Evolutionary conservation across 2,888 invertebrate genomes (phyloP), one percentile per base, ranked within the genome.

Genomic region (Ceramica pisi): DNA sequence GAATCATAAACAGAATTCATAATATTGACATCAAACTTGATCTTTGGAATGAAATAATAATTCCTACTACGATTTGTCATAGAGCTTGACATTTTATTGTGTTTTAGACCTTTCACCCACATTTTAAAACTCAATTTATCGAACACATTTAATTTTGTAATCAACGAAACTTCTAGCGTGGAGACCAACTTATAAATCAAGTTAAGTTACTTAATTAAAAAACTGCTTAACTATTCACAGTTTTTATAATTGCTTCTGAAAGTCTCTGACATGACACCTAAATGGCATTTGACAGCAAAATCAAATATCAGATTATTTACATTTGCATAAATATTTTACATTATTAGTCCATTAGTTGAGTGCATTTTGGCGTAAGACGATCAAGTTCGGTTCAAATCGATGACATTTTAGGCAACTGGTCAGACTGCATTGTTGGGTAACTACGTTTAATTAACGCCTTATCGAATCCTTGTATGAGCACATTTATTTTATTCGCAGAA

Each of bases 1-100:
- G 87, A 89, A 73, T 87, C 87, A 87, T 67, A 89, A 73, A 87
- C 87, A 87, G 66, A 31, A 63, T 26, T 46, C 44, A 74, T 69
- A 69, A 77, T 38, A 62, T 67, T 78, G 38, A 62, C 60, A 26
- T 63, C 10, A 53, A 76, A 66, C 67, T 38, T 66, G 14, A 63
- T 67, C 31, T 56, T 19, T n/a, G 16, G 1, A 12, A 61, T 50
- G 35, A 59, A 60, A 23, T 7, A 53, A 38, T 21, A 66, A 67
- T 16, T 53, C 7, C 9, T 71, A 31, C 41, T 10, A 75, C 41
- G 41, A 14, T 41, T 41, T 41, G 14, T 41, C 46, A 8, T 46
- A 44, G 2, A 51, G n/a, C 21, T 31, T 73, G 26, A 26, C 9
- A 10, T 55, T 26, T 21, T 12, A 38, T 38, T 53, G 26, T 21